Base-by-base conservation (phyloP, 2,113 vertebrate species). In the Periophthalmus modestus region DNA sequence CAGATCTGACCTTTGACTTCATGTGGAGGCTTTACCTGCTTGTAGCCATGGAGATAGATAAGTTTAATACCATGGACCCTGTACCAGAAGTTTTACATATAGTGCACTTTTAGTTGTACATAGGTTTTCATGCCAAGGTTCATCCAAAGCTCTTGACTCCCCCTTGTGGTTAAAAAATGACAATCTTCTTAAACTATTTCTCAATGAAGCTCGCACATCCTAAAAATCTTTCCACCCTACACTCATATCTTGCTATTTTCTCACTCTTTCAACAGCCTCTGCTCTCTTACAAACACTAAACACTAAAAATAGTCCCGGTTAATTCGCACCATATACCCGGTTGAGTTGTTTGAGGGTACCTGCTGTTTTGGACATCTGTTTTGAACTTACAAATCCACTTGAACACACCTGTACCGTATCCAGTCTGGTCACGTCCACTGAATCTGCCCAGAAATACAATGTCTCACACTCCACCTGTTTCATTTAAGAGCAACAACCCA, bases 401-500 rank as follows among this genome's bases (percentile, higher is more conserved):
- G 16, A 11, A 11, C 62, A 5, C 62, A 39, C 34, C 28, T 73
- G 61, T 68, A 13, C 14, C 13, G n/a, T 69, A 11, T 59, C 46
- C 48, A 75, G 55, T 72, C 78, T 54, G 59, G 71, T 82, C 78
- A 86, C 78, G 70, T 78, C 71, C 54, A n/a, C 7, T 33, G 71
- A 73, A 68, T 61, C 74, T 79, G 75, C 69, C 58, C 70, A 76
- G 65, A 71, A 81, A 68, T 74, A 77, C 77, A 70, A 61, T 76
- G 77, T 87, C 66, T 79, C 82, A 69, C 78, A 74, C 71, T 10
- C 79, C 86, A 89, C 80, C 81, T 88, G 80, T 78, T 80, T 62
- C 36, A 78, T 66, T 82, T 69, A 74, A 77, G 58, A 33, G 81
- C 70, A 82, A 52, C 63, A 67, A 10, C 39, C 39, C 54, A 34